These are phyloP conservation scores for Gnathonemus echidnorhynchus DNA, from an alignment of 2,113 vertebrate genomes.

Conservation along the genomic window DNA sequence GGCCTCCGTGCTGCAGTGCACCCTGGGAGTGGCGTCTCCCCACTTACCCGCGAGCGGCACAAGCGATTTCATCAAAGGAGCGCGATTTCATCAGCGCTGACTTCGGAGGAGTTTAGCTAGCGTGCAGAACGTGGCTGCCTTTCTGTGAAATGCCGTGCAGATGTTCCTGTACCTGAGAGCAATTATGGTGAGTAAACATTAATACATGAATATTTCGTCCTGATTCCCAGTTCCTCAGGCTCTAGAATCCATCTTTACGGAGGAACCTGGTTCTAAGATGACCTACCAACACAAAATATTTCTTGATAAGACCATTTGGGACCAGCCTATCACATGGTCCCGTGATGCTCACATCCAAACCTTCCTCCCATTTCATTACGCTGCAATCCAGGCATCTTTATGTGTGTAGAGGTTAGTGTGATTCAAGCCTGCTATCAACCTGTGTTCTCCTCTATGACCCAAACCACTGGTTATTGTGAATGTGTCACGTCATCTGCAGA, in stretches of 20 bases:
- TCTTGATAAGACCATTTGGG: neutral
- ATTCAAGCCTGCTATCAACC: neutral
- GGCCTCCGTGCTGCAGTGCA: neutral
- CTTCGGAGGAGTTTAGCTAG: neutral
- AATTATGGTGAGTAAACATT: neutral
- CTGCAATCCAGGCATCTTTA: neutral
- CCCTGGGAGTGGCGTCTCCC: neutral
- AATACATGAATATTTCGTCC: neutral
- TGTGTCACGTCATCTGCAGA: neutral
- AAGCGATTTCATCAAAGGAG: constrained; percentile 7
- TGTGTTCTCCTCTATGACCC: neutral
- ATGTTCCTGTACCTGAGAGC: neutral
- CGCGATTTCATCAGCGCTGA: neutral
- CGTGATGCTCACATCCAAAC: neutral
- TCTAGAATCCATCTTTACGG: neutral
- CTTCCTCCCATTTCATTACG: neutral
- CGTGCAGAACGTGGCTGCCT: neutral
- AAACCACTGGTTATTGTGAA: neutral
- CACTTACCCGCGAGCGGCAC: neutral
- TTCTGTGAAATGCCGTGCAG: neutral
- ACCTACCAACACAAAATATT: neutral
- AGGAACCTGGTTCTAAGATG: neutral
- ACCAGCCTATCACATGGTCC: neutral
- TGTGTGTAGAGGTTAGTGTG: neutral
- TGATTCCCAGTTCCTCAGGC: neutral